These are phyloP conservation scores for Dromas ardeola DNA, from an alignment of 2,113 vertebrate species.

Conservation along the genomic window DNA sequence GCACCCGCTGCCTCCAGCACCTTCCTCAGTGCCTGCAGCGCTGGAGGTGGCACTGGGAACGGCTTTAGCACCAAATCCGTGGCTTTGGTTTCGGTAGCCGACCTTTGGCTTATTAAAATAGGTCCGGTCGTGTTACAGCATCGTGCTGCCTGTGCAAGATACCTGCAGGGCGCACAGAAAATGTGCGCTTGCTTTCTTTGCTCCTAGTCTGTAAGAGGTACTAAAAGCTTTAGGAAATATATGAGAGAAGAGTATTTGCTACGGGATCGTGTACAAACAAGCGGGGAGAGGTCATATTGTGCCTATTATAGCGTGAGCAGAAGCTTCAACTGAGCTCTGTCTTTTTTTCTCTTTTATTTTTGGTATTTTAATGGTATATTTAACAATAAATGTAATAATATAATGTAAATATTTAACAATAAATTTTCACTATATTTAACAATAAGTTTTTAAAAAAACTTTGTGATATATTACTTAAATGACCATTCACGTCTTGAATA, in stretches of 20 bases:
- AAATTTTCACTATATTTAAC: background rate
- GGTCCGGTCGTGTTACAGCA: accelerated
- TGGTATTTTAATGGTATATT: background rate
- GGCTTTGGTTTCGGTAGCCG: background rate
- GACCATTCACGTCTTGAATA: background rate
- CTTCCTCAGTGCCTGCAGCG: too few relatives aligned
- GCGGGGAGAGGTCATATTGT: background rate
- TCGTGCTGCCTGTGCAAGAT: background rate
- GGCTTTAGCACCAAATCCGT: background rate
- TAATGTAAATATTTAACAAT: background rate
- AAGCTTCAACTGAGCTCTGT: background rate
- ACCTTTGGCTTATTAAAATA: background rate
- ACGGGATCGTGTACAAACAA: too few relatives aligned
- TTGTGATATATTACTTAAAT: background rate
- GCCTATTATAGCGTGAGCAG: accelerated
- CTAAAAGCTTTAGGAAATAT: background rate
- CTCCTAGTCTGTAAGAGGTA: too few relatives aligned
- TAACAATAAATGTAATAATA: background rate
- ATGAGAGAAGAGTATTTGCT: background rate
- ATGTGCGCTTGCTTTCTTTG: background rate
- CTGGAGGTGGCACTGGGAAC: background rate
- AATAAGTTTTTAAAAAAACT: background rate
- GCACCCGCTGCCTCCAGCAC: background rate
- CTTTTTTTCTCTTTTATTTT: background rate
- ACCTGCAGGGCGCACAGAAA: background rate